Evolutionary conservation across 2,888 invertebrate species (phyloP).

Genomic region (Brenthis hecate): DNA sequence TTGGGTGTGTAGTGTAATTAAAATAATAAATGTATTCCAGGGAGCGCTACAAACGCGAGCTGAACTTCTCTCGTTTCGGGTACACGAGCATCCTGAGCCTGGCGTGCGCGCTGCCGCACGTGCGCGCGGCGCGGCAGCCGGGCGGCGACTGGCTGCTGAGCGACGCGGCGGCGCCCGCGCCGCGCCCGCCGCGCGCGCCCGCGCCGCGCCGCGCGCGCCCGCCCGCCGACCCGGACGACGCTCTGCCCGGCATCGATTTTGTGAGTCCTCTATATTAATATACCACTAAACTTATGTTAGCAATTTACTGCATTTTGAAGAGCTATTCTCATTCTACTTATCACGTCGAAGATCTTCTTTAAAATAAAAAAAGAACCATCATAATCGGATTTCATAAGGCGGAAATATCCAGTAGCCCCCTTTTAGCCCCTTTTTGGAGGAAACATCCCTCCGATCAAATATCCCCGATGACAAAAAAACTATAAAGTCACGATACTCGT

Average conservation of each 20-base stretch:
- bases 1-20: too few species aligned
- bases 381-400: too few species aligned
- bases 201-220: constrained; percentile 29
- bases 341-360: too few species aligned
- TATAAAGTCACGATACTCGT: too few species aligned
- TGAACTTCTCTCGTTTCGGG: constrained; percentile 60
- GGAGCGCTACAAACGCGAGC: constrained; percentile 58
- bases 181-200: constrained; percentile 20
- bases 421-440: too few species aligned
- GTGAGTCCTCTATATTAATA: constrained; percentile 48
- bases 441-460: too few species aligned
- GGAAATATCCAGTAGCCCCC: too few species aligned
- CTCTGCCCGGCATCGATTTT: constrained; percentile 54
- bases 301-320: too few species aligned
- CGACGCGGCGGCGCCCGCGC: constrained; percentile 33
- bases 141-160: constrained; percentile 49
- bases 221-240: constrained; percentile 55
- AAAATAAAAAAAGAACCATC: too few species aligned
- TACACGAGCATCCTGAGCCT: constrained; percentile 60
- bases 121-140: constrained; percentile 34
- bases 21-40: constrained; percentile 43
- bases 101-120: constrained; percentile 49
- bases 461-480: too few species aligned
- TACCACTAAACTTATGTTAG: too few species aligned
- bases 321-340: too few species aligned